Evolutionary conservation across 2,113 vertebrate species (phyloP).

Genomic region (Cochlearius cochlearius): DNA sequence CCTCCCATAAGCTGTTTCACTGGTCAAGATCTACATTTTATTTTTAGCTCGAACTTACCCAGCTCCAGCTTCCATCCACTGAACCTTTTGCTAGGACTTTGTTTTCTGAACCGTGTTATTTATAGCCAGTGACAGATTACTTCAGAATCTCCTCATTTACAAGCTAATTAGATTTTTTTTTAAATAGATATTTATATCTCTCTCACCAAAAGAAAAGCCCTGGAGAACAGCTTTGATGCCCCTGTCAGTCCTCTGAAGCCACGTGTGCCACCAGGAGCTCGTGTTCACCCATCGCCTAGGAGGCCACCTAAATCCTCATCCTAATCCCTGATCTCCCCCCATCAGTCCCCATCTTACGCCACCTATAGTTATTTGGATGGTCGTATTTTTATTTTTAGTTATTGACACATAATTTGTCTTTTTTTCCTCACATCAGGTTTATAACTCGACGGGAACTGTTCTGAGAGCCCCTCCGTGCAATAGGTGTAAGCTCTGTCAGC

Average conservation of each 20-base stretch:
- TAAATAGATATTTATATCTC: background rate
- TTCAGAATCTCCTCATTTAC: background rate
- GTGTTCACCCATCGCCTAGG: background rate
- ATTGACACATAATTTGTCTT: background rate
- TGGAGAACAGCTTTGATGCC: background rate
- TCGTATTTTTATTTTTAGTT: background rate
- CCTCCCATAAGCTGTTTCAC: background rate
- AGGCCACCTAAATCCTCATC: background rate
- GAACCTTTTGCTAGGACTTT: background rate
- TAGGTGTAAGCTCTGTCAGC: background rate
- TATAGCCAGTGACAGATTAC: background rate
- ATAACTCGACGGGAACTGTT: background rate
- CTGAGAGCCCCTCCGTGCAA: background rate
- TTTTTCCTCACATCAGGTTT: background rate
- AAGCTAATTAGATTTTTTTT: conserved; percentile 3
- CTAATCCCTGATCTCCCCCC: background rate
- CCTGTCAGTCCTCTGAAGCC: background rate
- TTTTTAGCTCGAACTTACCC: background rate
- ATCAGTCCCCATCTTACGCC: background rate
- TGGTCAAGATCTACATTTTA: conserved; percentile 14
- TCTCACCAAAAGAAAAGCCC: background rate
- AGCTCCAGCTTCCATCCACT: background rate
- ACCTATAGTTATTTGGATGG: background rate
- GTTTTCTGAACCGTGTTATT: background rate
- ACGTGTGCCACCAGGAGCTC: background rate